These are phyloP conservation scores for Monarcha castaneiventris DNA, from an alignment of 2,113 vertebrate genomes.

Conservation along the genomic window DNA sequence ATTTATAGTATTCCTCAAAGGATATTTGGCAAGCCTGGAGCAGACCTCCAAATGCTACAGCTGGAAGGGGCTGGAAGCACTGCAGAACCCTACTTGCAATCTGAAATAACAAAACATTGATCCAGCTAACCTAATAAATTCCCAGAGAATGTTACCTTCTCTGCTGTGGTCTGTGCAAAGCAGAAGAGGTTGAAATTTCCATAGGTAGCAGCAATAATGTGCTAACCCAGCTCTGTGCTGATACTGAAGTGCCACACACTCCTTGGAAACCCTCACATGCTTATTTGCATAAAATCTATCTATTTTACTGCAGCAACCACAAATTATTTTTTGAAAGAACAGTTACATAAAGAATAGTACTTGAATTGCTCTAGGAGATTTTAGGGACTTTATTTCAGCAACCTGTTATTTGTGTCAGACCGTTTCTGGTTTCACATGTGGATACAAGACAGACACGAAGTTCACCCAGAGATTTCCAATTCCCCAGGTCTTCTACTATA, in stretches of 20 bases:
- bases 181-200: background rate
- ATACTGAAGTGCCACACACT: background rate
- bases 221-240: background rate
- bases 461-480: background rate
- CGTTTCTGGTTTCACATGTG: background rate
- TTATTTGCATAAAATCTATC: slow-evolving; percentile 2
- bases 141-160: background rate
- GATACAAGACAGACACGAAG: background rate
- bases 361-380: background rate
- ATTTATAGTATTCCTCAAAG: background rate
- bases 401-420: background rate
- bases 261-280: background rate
- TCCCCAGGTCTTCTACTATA: background rate
- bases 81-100: background rate
- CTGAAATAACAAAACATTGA: background rate
- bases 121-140: background rate
- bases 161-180: background rate
- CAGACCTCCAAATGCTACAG: background rate
- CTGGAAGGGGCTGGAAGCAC: background rate
- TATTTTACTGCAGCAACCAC: background rate
- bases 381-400: background rate
- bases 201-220: background rate
- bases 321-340: slow-evolving; percentile 18
- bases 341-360: background rate
- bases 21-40: background rate